A percentile compares a stretch with the other conserved stretches of the same genome.
phyloP scores from a whole-genome alignment of 2,888 invertebrate genomes.

The Diaprepes abbreviatus region DNA sequence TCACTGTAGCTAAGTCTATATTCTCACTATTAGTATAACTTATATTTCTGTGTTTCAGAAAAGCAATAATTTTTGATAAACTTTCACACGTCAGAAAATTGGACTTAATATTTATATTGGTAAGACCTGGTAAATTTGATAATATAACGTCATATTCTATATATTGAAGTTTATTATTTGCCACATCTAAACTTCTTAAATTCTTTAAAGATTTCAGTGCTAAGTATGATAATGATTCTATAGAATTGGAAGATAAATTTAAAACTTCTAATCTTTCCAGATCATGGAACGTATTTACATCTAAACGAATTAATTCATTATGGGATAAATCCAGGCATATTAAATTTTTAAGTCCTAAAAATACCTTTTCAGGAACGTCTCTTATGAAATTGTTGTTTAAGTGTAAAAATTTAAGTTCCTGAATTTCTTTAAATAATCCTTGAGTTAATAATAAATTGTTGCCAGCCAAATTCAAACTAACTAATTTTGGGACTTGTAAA shows the following conservation, averaged over 20 bases:
- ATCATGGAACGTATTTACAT: conserved; percentile 53
- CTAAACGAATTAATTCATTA: conserved; percentile 54
- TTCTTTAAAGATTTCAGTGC: conserved; percentile 57
- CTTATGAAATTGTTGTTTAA: conserved; percentile 57
- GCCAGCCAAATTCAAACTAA: conserved; percentile 54
- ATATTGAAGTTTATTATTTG: conserved; percentile 59
- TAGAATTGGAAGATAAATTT: conserved; percentile 61
- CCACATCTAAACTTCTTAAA: conserved; percentile 60
- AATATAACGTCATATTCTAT: conserved; percentile 62
- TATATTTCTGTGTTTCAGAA: conserved; percentile 58
- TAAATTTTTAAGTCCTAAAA: conserved; percentile 55
- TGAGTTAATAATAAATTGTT: conserved; percentile 55
- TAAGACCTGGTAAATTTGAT: conserved; percentile 59
- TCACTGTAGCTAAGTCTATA: conserved; percentile 55
- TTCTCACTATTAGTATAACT: conserved; percentile 60
- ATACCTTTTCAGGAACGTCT: conserved; percentile 53
- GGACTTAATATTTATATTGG: conserved; percentile 60
- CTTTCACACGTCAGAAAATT: conserved; percentile 62
- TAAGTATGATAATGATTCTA: conserved; percentile 57
- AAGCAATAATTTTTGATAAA: conserved; percentile 60
- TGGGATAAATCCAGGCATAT: conserved; percentile 59
- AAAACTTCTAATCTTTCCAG: conserved; percentile 58
- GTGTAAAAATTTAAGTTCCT: conserved; percentile 52
- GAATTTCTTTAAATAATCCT: conserved; percentile 53
- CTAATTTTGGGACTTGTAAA: conserved; percentile 48